Conservation (phyloP, 2,888 invertebrate species). For the Diloba caeruleocephala region DNA sequence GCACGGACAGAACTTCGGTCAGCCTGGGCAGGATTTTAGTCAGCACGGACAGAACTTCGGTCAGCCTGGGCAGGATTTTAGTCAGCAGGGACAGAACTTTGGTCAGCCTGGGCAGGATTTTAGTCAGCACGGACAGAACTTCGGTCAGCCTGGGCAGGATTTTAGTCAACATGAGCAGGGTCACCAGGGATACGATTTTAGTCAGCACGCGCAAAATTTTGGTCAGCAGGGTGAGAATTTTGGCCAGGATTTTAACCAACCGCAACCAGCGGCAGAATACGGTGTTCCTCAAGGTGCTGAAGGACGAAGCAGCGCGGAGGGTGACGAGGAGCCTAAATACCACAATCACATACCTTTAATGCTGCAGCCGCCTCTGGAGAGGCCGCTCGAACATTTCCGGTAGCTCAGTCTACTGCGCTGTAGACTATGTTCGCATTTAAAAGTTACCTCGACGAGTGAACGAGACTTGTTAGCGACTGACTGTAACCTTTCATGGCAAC, state of each 20-base stretch:
- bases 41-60: conserved; percentile 5
- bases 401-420: conserved; percentile 53
- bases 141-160: conserved; percentile 49
- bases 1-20: conserved; percentile 55
- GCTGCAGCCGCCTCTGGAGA: conserved; percentile 81
- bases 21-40: conserved; percentile 4
- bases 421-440: conserved; percentile 41
- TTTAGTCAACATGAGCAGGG: conserved; percentile 34
- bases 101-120: conserved; percentile 1
- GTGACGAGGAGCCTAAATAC: conserved; percentile 64
- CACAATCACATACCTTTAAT: conserved; percentile 84
- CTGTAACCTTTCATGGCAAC: not conserved
- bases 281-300: conserved; percentile 78
- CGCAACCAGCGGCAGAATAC: conserved; percentile 68
- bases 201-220: conserved; percentile 49
- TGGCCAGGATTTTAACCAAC: conserved; percentile 56
- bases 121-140: conserved; percentile 31
- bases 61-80: conserved; percentile 17
- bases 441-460: conserved; percentile 36
- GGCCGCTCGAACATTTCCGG: conserved; percentile 82
- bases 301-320: conserved; percentile 73
- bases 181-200: conserved; percentile 51
- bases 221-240: conserved; percentile 55
- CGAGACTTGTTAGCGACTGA: conserved; percentile 7
- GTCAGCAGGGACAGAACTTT: conserved; percentile 45